These are phyloP conservation scores for Lottia gigantea DNA, from an alignment of 2,888 invertebrate species.

Conservation along the genomic window DNA sequence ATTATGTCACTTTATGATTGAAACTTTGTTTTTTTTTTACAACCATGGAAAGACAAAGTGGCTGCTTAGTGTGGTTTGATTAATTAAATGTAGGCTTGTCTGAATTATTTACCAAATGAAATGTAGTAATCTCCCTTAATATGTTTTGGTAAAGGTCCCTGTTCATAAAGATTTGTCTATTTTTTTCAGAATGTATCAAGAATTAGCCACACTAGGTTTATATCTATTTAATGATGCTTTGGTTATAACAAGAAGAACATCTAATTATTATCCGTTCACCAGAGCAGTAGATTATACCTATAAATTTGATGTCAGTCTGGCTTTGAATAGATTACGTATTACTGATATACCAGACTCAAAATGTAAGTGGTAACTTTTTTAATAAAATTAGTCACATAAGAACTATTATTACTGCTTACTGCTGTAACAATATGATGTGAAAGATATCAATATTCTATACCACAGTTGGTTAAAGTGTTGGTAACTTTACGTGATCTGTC, in stretches of 20 bases:
- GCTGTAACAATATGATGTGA: too few species aligned
- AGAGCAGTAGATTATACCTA: conserved; percentile 56
- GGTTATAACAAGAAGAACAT: conserved; percentile 58
- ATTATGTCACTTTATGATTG: too few species aligned
- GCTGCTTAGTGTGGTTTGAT: too few species aligned
- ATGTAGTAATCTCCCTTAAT: too few species aligned
- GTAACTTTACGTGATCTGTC: too few species aligned
- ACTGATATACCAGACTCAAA: conserved; percentile 63
- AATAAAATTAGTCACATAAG: background rate
- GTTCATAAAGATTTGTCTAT: background rate
- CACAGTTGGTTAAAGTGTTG: too few species aligned
- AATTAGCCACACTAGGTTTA: conserved; percentile 60
- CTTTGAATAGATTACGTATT: conserved; percentile 52
- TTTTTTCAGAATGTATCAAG: conserved; percentile 58
- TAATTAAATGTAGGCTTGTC: too few species aligned
- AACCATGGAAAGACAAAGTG: too few species aligned
- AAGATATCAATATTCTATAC: too few species aligned
- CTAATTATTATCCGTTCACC: conserved; percentile 62
- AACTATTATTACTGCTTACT: background rate
- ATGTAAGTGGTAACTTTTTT: conserved; percentile 44
- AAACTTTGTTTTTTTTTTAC: too few species aligned
- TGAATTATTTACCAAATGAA: too few species aligned
- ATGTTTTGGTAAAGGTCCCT: too few species aligned
- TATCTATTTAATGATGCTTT: conserved; percentile 66
- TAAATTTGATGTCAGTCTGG: conserved; percentile 55